phyloP scores from a whole-genome alignment of 2,113 vertebrate species.

The Gymnogyps californianus region DNA sequence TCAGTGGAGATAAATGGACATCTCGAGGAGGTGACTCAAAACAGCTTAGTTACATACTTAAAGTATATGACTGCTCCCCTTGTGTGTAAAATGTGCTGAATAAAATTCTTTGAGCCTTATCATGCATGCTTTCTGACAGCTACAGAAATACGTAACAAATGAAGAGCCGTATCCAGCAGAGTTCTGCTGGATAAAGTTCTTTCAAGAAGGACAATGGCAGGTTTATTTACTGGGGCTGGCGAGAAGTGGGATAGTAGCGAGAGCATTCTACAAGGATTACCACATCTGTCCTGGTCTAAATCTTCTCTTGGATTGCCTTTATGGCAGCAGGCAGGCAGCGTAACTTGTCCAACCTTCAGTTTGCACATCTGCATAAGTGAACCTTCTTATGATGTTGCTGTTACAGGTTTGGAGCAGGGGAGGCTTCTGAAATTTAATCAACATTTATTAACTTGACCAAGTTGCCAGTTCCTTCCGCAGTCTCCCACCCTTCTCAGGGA shows the following conservation, averaged over 20 bases:
- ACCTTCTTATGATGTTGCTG: neutral
- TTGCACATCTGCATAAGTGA: neutral
- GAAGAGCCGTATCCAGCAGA: neutral
- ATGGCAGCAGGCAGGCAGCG: neutral
- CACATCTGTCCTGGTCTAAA: neutral
- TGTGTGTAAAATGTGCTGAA: neutral
- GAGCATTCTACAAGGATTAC: neutral
- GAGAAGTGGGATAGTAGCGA: neutral
- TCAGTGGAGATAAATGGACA: neutral
- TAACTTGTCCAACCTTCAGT: neutral
- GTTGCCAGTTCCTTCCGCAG: neutral
- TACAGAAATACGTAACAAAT: neutral
- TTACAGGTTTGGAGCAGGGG: neutral
- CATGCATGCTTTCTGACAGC: neutral
- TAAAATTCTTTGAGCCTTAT: neutral
- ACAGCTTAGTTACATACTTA: neutral
- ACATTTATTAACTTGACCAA: neutral
- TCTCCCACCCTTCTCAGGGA: neutral
- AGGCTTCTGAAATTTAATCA: neutral
- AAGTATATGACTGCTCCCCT: neutral
- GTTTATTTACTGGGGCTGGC: neutral
- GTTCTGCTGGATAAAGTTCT: neutral
- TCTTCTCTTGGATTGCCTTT: neutral
- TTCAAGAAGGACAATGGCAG: neutral
- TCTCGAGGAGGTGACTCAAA: neutral